Evolutionary conservation across 2,113 vertebrate species (phyloP).

Genomic region (Ramphastos sulfuratus): DNA sequence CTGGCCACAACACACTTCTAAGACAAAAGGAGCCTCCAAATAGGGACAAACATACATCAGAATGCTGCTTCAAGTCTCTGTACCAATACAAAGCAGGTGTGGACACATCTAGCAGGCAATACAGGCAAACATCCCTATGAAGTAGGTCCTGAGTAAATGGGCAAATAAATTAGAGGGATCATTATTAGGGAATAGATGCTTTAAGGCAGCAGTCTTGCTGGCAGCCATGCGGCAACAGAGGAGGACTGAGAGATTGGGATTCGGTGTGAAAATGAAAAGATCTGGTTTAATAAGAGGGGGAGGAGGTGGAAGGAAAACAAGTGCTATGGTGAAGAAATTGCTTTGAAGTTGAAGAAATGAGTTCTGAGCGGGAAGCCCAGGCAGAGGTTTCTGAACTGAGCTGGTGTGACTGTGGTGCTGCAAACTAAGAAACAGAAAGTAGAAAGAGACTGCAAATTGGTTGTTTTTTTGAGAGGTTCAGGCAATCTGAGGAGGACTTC

Average conservation of each 20-base stretch:
- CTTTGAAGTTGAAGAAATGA: not conserved
- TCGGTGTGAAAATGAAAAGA: not conserved
- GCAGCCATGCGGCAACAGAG: not conserved
- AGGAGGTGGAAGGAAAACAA: not conserved
- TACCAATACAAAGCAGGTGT: accelerated
- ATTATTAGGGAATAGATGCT: not conserved
- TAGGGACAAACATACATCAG: not conserved
- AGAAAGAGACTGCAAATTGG: not conserved
- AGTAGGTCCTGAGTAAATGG: not conserved
- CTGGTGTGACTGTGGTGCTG: not conserved
- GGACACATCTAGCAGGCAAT: not conserved
- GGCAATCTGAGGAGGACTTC: not conserved
- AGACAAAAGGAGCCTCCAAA: not conserved
- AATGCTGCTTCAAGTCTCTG: not conserved
- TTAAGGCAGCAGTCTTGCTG: not conserved
- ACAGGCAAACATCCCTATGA: accelerated
- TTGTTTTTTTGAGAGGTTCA: not conserved
- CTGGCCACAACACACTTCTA: not conserved
- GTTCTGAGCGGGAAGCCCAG: not conserved
- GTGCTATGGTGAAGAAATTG: not conserved
- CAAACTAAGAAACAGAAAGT: not conserved
- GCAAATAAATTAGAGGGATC: not conserved
- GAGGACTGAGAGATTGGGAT: not conserved
- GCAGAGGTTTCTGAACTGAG: not conserved
- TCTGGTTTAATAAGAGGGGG: not conserved